These are phyloP conservation scores for Tryphoninae sp. DNA, from an alignment of 2,888 invertebrate species.

Conservation along the genomic window DNA sequence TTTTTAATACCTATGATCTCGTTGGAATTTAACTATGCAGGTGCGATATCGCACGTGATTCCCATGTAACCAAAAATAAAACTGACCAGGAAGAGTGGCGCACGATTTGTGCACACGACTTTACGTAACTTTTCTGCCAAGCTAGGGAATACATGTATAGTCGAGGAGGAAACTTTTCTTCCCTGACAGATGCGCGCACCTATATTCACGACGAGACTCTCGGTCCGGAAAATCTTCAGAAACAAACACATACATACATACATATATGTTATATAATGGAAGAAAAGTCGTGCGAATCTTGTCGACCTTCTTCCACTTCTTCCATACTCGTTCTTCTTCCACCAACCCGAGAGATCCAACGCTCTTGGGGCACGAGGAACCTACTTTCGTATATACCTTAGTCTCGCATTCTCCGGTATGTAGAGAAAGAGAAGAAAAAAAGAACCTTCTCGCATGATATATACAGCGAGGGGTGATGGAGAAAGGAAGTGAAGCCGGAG, in stretches of 20 bases:
- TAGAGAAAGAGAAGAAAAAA: neutral
- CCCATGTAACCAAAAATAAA: constrained; percentile 33
- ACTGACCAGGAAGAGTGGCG: constrained; percentile 3
- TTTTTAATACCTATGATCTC: too few species aligned
- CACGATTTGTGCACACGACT: constrained; percentile 23
- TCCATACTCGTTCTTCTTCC: constrained; percentile 6
- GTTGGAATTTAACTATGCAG: too few species aligned
- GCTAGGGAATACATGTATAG: neutral
- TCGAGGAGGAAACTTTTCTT: neutral
- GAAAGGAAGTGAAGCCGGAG: constrained; percentile 37
- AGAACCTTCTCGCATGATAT: neutral
- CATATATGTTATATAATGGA: constrained; percentile 14
- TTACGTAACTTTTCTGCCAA: constrained; percentile 37
- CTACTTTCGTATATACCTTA: constrained; percentile 37
- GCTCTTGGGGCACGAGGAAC: constrained; percentile 28
- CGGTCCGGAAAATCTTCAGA: neutral
- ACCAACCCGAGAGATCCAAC: constrained; percentile 6
- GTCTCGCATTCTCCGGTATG: constrained; percentile 20
- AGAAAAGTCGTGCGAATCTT: constrained; percentile 29
- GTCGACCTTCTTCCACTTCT: constrained; percentile 40
- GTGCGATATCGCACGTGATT: neutral
- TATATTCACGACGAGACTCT: constrained; percentile 5
- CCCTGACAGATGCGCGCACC: constrained; percentile 33
- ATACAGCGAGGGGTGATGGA: neutral
- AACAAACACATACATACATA: neutral